phyloP scores from a whole-genome alignment of 1,140 invertebrate genomes.

The Caenorhabditis briggsae region DNA sequence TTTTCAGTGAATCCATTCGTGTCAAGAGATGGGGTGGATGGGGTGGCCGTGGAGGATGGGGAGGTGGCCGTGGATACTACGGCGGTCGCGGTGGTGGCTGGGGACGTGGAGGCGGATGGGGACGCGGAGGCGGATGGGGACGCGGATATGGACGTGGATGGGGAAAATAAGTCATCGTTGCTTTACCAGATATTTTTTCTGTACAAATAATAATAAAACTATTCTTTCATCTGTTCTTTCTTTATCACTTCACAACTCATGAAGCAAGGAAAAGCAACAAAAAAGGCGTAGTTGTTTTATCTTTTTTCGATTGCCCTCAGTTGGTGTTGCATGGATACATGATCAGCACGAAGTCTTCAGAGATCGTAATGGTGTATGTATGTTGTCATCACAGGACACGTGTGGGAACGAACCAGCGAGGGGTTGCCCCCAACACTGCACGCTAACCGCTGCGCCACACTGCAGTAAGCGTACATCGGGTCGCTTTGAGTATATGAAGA shows the following conservation, averaged over 20 bases:
- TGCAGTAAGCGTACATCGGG: not conserved
- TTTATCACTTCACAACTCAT: too few species aligned
- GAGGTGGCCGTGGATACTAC: slow-evolving; percentile 22
- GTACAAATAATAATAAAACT: not conserved
- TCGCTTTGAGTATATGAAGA: not conserved
- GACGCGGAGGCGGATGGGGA: slow-evolving; percentile 19
- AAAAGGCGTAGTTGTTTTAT: not conserved
- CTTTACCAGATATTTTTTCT: not conserved
- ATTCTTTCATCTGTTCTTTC: not conserved
- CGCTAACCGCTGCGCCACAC: slow-evolving; percentile 24
- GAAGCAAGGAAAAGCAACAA: not conserved
- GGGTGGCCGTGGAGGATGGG: slow-evolving; percentile 15
- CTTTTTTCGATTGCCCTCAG: not conserved
- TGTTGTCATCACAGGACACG: slow-evolving; percentile 32
- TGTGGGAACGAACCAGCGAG: not conserved
- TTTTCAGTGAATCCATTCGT: slow-evolving; percentile 24
- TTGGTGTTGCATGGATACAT: slow-evolving; percentile 51
- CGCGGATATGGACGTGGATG: slow-evolving; percentile 12
- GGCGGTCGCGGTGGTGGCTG: not conserved
- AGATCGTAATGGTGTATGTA: slow-evolving; percentile 55
- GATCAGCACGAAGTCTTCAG: slow-evolving; percentile 55
- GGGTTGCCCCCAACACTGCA: not conserved
- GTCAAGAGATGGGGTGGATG: not conserved
- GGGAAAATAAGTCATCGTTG: slow-evolving; percentile 5
- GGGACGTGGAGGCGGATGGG: slow-evolving; percentile 34